phyloP scores from a whole-genome alignment of 2,797 vertebrate genomes.

The Anolis apletophallus region DNA sequence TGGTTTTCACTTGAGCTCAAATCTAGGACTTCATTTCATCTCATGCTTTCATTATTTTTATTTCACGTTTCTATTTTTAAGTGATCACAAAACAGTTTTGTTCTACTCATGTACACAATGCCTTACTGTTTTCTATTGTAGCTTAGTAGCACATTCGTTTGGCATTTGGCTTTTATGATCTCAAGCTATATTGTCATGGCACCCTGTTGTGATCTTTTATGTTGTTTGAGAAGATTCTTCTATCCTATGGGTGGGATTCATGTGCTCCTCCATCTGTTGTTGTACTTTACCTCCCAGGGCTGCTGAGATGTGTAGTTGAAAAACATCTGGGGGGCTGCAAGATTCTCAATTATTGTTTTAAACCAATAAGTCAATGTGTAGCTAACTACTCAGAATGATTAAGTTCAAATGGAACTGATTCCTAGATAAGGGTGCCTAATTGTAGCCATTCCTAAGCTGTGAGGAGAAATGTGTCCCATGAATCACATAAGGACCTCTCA shows the following conservation, averaged over 20 bases:
- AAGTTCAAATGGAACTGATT: background rate
- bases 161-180: accelerated
- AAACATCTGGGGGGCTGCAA: no score
- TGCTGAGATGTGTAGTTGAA: no score
- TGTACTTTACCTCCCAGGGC: no score
- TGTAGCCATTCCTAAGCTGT: no score
- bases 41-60: background rate
- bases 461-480: no score
- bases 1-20: constrained; percentile 68
- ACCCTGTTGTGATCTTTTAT: background rate
- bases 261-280: no score
- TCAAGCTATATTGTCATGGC: no score
- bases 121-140: constrained; percentile 9
- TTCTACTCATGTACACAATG: constrained; percentile 26
- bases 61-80: constrained; percentile 55
- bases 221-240: background rate
- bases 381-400: background rate
- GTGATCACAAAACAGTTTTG: constrained; percentile 14
- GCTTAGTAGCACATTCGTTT: accelerated
- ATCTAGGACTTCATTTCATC: constrained; percentile 27
- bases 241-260: background rate
- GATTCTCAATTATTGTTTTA: no score
- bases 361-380: no score
- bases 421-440: no score
- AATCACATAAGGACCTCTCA: no score